Percentiles rank a stretch among this genome's conserved stretches.
These are phyloP conservation scores for Meliscaeva auricollis DNA, from an alignment of 2,888 invertebrate species.

Conservation along the genomic window DNA sequence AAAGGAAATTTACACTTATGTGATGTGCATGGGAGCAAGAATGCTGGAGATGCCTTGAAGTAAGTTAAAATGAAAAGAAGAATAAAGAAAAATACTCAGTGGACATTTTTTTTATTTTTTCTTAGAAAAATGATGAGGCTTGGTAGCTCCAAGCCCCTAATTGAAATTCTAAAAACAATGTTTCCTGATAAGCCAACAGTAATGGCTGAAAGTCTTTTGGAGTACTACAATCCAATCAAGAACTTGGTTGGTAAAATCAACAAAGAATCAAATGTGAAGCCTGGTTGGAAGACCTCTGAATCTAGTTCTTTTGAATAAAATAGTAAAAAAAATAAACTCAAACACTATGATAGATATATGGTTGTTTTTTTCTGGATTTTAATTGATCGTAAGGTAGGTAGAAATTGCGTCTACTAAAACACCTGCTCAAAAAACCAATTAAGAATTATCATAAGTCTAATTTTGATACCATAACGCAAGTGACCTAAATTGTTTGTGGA, in stretches of 20 bases:
- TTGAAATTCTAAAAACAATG: conserved; percentile 85
- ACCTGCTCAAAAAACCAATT: too few species aligned
- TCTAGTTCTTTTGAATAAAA: too few species aligned
- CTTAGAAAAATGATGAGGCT: conserved; percentile 43
- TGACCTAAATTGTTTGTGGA: too few species aligned
- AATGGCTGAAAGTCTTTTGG: conserved; percentile 89
- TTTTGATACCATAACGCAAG: too few species aligned
- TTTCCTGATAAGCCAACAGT: conserved; percentile 89
- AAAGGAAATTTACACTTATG: conserved; percentile 85
- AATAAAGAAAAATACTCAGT: too few species aligned
- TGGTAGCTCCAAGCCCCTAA: conserved; percentile 90
- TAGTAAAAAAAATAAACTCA: too few species aligned
- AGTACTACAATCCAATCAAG: conserved; percentile 91
- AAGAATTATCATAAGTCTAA: too few species aligned
- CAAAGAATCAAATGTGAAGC: background rate
- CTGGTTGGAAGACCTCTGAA: too few species aligned
- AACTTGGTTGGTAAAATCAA: conserved; percentile 75
- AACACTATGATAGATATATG: too few species aligned
- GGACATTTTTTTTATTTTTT: background rate
- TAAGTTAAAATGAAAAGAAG: conserved; percentile 52
- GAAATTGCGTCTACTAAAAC: too few species aligned
- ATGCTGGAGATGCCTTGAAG: conserved; percentile 89
- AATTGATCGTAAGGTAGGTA: too few species aligned
- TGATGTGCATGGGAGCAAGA: conserved; percentile 91
- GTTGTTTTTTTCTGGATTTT: too few species aligned